phyloP scores from a whole-genome alignment of 2,113 vertebrate genomes.

The Planiliza haematocheilus region DNA sequence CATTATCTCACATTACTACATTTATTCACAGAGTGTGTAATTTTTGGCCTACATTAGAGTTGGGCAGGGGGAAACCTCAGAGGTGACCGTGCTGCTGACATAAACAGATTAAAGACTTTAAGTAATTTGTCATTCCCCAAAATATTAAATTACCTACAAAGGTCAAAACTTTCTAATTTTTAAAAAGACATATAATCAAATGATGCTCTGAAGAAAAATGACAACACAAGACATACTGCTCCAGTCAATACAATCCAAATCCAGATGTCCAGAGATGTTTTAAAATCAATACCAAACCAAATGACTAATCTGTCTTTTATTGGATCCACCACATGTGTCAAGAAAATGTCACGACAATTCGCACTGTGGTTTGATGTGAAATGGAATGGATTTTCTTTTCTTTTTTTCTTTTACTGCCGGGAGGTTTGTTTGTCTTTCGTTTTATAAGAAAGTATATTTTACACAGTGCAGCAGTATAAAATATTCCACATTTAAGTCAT shows the following conservation, averaged over 20 bases:
- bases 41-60: background rate
- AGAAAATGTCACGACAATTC: conserved; percentile 41
- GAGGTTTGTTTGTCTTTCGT: background rate
- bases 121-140: background rate
- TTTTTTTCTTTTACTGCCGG: background rate
- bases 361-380: conserved; percentile 4
- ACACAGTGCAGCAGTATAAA: no score
- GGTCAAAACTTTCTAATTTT: background rate
- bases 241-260: conserved; percentile 26
- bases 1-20: conserved; percentile 21
- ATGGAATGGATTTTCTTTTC: background rate
- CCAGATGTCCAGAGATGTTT: conserved; percentile 6
- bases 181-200: no score
- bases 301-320: conserved; percentile 41
- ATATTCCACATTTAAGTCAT: background rate
- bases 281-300: conserved; percentile 55
- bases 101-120: conserved; percentile 1
- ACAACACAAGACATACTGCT: background rate
- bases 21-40: conserved; percentile 3
- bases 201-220: background rate
- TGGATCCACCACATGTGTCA: conserved; percentile 43
- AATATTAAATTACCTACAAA: background rate
- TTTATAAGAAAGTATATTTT: no score
- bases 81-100: background rate
- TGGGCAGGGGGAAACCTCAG: background rate